Evolutionary conservation across 2,113 vertebrate genomes (phyloP).

Genomic region (Nibea albiflora): DNA sequence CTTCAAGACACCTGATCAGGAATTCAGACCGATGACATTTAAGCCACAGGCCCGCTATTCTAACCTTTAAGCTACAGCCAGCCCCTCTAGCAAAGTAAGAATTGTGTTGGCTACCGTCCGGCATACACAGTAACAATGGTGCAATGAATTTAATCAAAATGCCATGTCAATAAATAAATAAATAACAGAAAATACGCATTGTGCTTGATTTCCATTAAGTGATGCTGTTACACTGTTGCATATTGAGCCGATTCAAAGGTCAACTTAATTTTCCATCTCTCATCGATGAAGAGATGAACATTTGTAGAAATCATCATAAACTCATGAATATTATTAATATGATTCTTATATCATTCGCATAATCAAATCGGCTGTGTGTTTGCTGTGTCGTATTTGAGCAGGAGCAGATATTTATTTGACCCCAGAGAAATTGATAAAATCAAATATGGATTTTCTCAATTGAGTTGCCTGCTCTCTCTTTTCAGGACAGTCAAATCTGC

Average conservation of each 20-base stretch:
- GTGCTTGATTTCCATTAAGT: conserved; percentile 36
- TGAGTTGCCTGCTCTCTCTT: background rate
- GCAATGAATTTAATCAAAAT: conserved; percentile 52
- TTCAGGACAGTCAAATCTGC: conserved; percentile 24
- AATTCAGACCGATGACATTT: conserved; percentile 37
- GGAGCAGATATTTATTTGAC: conserved; percentile 33
- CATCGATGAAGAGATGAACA: conserved; percentile 42
- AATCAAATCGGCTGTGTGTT: conserved; percentile 37
- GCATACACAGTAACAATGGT: background rate
- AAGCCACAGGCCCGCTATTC: conserved; percentile 2
- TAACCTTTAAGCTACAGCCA: conserved; percentile 24
- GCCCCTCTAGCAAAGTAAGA: background rate
- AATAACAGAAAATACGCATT: conserved; percentile 41
- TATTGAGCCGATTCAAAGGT: conserved; percentile 57
- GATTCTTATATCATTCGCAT: conserved; percentile 36
- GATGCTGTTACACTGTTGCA: conserved; percentile 3
- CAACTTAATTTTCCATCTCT: conserved; percentile 54
- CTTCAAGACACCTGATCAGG: conserved; percentile 1
- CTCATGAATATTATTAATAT: conserved; percentile 69
- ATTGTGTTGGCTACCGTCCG: conserved; percentile 3
- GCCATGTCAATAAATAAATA: conserved; percentile 44
- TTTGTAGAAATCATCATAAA: conserved; percentile 46
- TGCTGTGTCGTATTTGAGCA: conserved; percentile 7
- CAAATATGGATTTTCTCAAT: conserved; percentile 39
- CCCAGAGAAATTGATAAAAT: conserved; percentile 34